Percentiles rank a stretch among this genome's conserved stretches.
Conservation (phyloP, 2,113 vertebrate species). For the Leucopsar rothschildi region DNA sequence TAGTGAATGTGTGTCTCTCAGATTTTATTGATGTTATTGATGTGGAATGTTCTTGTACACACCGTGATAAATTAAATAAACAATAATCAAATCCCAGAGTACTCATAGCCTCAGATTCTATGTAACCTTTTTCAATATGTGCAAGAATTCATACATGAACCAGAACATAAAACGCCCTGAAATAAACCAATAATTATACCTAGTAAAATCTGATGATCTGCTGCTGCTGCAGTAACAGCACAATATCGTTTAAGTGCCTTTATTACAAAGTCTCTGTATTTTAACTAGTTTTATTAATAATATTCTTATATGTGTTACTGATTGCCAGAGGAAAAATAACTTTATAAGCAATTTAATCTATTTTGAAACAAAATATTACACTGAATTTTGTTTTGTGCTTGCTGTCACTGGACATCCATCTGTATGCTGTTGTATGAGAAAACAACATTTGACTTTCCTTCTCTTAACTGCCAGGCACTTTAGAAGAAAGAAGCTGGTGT, state of each 20-base stretch:
- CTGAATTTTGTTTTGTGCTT: neutral
- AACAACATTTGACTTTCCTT: neutral
- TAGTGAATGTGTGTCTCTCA: neutral
- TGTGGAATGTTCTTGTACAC: neutral
- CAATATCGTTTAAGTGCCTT: neutral
- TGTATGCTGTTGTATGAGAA: neutral
- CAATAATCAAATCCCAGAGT: neutral
- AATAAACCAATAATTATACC: neutral
- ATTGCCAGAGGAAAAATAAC: neutral
- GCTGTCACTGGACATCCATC: neutral
- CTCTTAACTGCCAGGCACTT: neutral
- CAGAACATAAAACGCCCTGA: neutral
- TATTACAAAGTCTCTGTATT: neutral
- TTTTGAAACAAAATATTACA: neutral
- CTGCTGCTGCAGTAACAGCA: neutral
- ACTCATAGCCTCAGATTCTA: neutral
- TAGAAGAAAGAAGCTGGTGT: neutral
- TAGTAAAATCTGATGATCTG: neutral
- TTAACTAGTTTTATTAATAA: neutral
- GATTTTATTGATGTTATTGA: neutral
- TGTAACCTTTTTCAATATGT: neutral
- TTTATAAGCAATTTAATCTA: neutral
- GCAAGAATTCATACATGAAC: neutral
- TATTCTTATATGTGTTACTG: neutral
- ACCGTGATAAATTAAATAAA: neutral